Percentiles rank a stretch among this genome's conserved stretches.
Conservation (phyloP, 2,797 vertebrate species). For the Apodemus agrarius region DNA sequence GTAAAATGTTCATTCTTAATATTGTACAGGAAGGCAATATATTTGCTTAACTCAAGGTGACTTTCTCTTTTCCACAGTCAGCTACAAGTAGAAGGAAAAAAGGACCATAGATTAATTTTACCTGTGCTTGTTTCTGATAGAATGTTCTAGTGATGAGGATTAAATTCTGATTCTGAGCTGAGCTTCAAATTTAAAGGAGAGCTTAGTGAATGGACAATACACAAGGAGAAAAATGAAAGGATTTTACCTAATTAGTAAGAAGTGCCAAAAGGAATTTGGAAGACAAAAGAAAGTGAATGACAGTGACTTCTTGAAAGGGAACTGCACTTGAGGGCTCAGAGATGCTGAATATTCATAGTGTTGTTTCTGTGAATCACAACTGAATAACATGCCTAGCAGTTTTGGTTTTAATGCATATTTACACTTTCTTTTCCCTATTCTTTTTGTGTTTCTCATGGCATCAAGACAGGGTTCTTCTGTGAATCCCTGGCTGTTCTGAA, state of each 20-base stretch:
- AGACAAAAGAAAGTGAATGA: background rate
- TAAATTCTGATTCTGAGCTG: background rate
- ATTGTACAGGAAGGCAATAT: background rate
- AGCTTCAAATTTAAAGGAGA: background rate
- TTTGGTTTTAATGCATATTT: background rate
- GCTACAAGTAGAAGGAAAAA: background rate
- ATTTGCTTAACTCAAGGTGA: conserved; percentile 8
- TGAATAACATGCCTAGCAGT: background rate
- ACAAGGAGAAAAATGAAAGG: background rate
- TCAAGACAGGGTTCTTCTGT: background rate
- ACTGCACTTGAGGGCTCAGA: background rate
- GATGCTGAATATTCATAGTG: background rate
- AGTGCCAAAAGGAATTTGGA: background rate
- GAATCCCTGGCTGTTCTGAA: background rate
- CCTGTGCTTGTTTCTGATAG: conserved; percentile 21
- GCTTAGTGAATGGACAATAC: background rate
- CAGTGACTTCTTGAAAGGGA: background rate
- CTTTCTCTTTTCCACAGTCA: background rate
- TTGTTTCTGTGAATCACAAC: background rate
- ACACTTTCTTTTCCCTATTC: background rate
- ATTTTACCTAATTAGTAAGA: background rate
- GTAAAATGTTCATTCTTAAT: background rate
- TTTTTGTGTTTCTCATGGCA: background rate
- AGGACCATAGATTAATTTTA: background rate
- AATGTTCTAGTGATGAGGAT: background rate